Conservation (phyloP, 2,888 invertebrate genomes). For the Parapristionchus giblindavisi region DNA sequence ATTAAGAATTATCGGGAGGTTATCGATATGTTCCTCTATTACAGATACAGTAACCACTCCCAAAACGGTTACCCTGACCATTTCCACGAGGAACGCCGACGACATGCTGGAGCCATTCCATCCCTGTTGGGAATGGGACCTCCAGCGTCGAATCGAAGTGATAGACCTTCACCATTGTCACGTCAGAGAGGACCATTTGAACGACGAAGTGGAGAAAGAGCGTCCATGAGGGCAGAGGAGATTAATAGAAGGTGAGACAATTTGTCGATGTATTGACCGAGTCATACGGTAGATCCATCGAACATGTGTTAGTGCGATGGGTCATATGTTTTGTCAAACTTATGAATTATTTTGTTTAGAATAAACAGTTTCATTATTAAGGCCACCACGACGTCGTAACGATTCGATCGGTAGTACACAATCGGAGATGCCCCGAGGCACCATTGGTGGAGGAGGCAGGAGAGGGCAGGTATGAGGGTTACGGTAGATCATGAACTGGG, state of each 20-base stretch:
- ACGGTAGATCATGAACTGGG: constrained; percentile 2
- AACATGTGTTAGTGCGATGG: neutral
- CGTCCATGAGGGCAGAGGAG: constrained; percentile 28
- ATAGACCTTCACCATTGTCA: neutral
- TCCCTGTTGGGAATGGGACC: too few relatives aligned
- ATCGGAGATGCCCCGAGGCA: constrained; percentile 38
- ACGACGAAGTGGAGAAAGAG: constrained; percentile 17
- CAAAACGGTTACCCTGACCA: too few relatives aligned
- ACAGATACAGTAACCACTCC: too few relatives aligned
- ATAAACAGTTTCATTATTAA: too few relatives aligned
- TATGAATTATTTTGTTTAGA: neutral
- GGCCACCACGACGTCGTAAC: constrained; percentile 44
- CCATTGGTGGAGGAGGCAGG: constrained; percentile 11
- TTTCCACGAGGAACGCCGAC: too few relatives aligned
- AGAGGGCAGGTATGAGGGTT: neutral
- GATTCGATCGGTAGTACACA: constrained; percentile 59
- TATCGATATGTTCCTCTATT: too few relatives aligned
- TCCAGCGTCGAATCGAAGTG: neutral
- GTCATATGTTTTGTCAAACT: neutral
- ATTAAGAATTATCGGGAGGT: too few relatives aligned
- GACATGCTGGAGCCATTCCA: too few relatives aligned
- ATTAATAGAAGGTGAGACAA: constrained; percentile 23
- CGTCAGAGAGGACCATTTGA: constrained; percentile 5
- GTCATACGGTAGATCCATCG: neutral
- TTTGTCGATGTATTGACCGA: neutral